These are phyloP conservation scores for Acanthaster planci DNA, from an alignment of 35 echinoderm and acorn worm genomes.

Conservation along the genomic window DNA sequence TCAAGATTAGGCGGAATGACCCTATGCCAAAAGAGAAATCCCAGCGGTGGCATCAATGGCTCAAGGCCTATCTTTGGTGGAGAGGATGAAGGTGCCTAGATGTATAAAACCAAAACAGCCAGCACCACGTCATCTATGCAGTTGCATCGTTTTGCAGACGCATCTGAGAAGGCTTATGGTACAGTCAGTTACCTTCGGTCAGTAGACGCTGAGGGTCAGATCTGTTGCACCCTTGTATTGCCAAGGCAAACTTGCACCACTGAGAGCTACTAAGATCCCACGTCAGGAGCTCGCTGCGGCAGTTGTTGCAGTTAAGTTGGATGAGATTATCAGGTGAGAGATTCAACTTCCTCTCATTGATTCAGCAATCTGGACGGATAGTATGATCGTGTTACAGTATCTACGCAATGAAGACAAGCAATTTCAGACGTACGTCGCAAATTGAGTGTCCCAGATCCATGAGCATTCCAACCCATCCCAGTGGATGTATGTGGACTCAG, in stretches of 20 bases:
- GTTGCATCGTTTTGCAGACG: constrained; percentile 56
- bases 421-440: constrained; percentile 42
- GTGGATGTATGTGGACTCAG: constrained; percentile 60
- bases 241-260: constrained; percentile 21
- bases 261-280: constrained; percentile 19
- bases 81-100: constrained; percentile 32
- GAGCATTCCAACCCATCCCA: constrained; percentile 42
- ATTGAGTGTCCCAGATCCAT: constrained; percentile 36
- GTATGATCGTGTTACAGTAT: constrained; percentile 51
- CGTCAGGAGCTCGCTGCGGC: constrained; percentile 37
- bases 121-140: constrained; percentile 25
- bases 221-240: constrained; percentile 36
- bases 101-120: constrained; percentile 55
- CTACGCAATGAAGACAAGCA: constrained; percentile 52
- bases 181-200: constrained; percentile 39
- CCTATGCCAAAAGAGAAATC: neutral
- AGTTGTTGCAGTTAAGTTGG: constrained; percentile 35
- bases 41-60: constrained; percentile 46
- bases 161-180: constrained; percentile 44
- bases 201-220: constrained; percentile 30
- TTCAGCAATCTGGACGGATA: constrained; percentile 54
- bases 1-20: constrained; percentile 55
- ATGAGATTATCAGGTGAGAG: constrained; percentile 27
- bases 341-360: constrained; percentile 27
- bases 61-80: constrained; percentile 10